Evolutionary conservation across 1,140 invertebrate genomes (phyloP), one percentile per base, ranked within the genome.

Genomic region (Homarus americanus): DNA sequence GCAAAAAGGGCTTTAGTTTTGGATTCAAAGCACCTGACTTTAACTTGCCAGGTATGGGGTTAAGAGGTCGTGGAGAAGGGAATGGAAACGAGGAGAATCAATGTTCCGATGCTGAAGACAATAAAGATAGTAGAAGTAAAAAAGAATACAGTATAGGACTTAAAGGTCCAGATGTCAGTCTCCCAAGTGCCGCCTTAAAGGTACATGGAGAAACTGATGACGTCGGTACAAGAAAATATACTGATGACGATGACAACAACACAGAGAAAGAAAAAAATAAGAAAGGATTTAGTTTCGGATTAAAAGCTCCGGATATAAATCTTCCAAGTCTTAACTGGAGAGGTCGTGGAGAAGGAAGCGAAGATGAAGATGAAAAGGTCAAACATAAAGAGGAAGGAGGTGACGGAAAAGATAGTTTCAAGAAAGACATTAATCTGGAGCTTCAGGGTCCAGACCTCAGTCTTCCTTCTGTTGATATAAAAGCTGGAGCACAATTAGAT

Each of bases 1-100:
- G 72, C 36, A 73, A 82, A 63, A 82, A 82, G 69, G 83, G 83
- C 36, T 87, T 79, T 36, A 44, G 86, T 66, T 79, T 87, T 41
- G 86, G 86, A 24, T 41, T 87, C 58, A 87, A 87, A 44, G 76
- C 75, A 1, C 53, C 75, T 44, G 76, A 87, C 2, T 79, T 87
- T 69, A 79, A 40, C 38, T 75, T 87, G 44, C 69, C 75, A 12
- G 38, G 86, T 12, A 80, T 87, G 76, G 38, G 58, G 49, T 32
- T 87, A 20, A 75, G 53, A 41, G 53, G 75, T 7, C 85, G 44
- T 38, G 28, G 76, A 1, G 76, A 87, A 58, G 80, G 41, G 40
- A 63, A 34, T 83, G 38, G 34, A 58, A 82, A 73, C 32, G 58
- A 7, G 44, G 72, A 76, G 0, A 12, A 80, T 44, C 28, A 83